A percentile compares a stretch with the other conserved stretches of the same genome.
These are phyloP conservation scores for Pangasius krempfi DNA, from an alignment of 2,797 vertebrate species.

Conservation along the genomic window DNA sequence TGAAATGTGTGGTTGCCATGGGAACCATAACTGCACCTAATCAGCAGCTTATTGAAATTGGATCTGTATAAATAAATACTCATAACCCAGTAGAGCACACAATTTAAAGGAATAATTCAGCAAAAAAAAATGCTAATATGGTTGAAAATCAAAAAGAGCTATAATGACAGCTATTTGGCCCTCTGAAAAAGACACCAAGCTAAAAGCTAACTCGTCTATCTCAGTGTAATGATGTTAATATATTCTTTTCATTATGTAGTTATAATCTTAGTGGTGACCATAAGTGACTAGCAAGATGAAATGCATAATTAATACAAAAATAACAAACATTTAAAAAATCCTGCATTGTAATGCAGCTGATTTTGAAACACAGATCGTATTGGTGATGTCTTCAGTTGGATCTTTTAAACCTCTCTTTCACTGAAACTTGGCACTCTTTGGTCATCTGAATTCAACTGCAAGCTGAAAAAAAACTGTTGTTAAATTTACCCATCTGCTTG, in stretches of 20 bases:
- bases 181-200: too few species aligned
- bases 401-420: background rate
- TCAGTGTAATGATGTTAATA: background rate
- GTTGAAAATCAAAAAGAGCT: background rate
- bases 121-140: background rate
- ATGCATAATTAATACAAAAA: background rate
- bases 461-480: too few species aligned
- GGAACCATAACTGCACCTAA: constrained; percentile 42
- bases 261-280: background rate
- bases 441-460: background rate
- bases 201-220: background rate
- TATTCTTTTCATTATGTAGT: background rate
- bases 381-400: background rate
- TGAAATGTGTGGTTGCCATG: constrained; percentile 42
- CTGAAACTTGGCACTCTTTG: background rate
- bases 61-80: constrained; percentile 31
- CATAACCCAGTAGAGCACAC: background rate
- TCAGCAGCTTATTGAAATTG: constrained; percentile 26
- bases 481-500: too few species aligned
- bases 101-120: background rate
- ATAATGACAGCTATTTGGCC: background rate
- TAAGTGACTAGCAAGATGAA: background rate
- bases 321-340: background rate
- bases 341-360: background rate
- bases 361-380: background rate